These are phyloP conservation scores for Bombyx mandarina DNA, from an alignment of 1,140 invertebrate species.

Conservation along the genomic window DNA sequence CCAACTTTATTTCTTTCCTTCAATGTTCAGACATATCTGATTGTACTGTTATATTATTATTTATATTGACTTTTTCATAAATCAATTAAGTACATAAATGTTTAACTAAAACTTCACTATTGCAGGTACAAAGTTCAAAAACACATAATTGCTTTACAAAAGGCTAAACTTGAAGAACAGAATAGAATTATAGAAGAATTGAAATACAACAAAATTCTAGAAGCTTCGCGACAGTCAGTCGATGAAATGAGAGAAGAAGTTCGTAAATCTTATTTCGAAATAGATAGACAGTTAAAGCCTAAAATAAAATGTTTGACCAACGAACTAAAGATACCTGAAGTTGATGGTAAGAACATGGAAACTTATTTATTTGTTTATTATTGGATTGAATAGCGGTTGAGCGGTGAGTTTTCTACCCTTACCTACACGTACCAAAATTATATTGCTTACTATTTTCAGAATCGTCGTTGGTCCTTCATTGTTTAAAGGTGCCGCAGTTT, in stretches of 20 bases:
- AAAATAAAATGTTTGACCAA: constrained; percentile 72
- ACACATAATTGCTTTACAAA: constrained; percentile 75
- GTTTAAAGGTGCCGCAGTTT: constrained; percentile 74
- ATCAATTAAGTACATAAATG: constrained; percentile 3
- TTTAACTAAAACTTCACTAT: constrained; percentile 3
- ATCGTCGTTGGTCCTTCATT: constrained; percentile 62
- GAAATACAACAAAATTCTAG: constrained; percentile 74
- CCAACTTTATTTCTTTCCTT: no score
- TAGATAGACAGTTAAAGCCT: constrained; percentile 70
- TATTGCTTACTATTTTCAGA: constrained; percentile 28
- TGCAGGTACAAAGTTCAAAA: constrained; percentile 74
- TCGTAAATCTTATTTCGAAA: constrained; percentile 71
- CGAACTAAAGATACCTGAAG: constrained; percentile 59
- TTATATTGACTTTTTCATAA: constrained; percentile 2
- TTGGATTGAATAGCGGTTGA: no score
- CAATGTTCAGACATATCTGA: no score
- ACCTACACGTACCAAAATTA: no score
- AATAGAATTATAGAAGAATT: constrained; percentile 75
- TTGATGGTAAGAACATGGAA: constrained; percentile 35
- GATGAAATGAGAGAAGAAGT: constrained; percentile 72
- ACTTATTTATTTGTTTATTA: no score
- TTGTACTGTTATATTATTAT: neutral
- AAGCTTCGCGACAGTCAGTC: constrained; percentile 71
- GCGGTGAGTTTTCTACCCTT: no score
- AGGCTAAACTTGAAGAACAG: constrained; percentile 75